These are phyloP conservation scores for Bombyx huttoni DNA, from an alignment of 2,888 invertebrate genomes.

Conservation along the genomic window DNA sequence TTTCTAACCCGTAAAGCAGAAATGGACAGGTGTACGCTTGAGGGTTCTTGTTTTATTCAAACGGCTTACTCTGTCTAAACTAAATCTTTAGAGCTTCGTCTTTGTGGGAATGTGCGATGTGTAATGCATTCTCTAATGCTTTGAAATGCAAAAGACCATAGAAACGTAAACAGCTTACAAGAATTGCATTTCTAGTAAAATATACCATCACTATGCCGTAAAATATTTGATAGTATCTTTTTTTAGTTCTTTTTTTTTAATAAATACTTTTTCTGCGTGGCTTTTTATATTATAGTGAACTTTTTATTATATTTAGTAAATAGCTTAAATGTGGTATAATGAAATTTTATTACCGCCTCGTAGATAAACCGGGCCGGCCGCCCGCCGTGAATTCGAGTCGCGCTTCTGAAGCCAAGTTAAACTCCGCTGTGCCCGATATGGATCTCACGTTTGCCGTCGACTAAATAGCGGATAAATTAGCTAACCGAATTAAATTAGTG, in stretches of 20 bases:
- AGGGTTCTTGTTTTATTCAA: conserved; percentile 26
- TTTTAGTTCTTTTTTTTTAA: background rate
- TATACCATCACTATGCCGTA: background rate
- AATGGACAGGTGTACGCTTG: conserved; percentile 11
- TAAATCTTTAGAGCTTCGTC: conserved; percentile 24
- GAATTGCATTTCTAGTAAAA: background rate
- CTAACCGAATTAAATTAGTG: conserved; percentile 56
- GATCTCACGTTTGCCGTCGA: conserved; percentile 63
- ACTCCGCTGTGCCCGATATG: conserved; percentile 53
- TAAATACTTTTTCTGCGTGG: too few relatives aligned
- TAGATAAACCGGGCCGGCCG: conserved; percentile 31
- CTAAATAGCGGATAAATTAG: conserved; percentile 66
- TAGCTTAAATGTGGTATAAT: conserved; percentile 1
- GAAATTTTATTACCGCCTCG: conserved; percentile 3
- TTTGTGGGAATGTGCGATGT: conserved; percentile 30
- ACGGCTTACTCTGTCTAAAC: conserved; percentile 26
- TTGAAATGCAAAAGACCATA: conserved; percentile 15
- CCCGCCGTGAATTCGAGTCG: conserved; percentile 48
- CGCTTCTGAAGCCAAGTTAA: conserved; percentile 39
- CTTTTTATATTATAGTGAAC: background rate
- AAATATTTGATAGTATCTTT: background rate
- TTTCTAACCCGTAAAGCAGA: background rate
- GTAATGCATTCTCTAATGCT: conserved; percentile 8
- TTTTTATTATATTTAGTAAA: conserved; percentile 1
- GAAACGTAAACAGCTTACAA: conserved; percentile 9